Evolutionary conservation across 2,113 vertebrate genomes (phyloP).

Genomic region (Camelus dromedarius): DNA sequence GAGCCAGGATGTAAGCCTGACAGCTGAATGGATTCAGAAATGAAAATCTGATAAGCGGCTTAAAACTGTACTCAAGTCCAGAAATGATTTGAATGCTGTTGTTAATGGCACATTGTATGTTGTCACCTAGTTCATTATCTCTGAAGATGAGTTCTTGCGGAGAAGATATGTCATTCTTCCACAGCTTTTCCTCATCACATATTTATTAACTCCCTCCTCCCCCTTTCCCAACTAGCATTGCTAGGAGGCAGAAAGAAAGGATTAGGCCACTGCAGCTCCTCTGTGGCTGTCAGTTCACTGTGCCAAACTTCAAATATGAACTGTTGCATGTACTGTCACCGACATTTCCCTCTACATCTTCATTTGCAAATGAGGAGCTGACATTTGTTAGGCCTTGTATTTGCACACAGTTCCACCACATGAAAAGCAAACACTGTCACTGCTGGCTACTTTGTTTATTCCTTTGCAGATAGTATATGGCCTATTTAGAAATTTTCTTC

Average conservation of each 20-base stretch:
- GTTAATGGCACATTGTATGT: constrained; percentile 89
- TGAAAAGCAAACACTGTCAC: constrained; percentile 89
- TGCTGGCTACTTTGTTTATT: constrained; percentile 89
- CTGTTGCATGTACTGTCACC: constrained; percentile 93
- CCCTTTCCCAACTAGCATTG: constrained; percentile 84
- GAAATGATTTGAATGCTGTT: constrained; percentile 90
- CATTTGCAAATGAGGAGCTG: constrained; percentile 95
- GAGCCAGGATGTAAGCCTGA: constrained; percentile 89
- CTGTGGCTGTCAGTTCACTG: constrained; percentile 89
- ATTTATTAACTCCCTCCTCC: constrained; percentile 93
- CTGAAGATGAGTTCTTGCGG: constrained; percentile 88
- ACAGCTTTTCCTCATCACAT: constrained; percentile 88
- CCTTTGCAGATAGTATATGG: constrained; percentile 86
- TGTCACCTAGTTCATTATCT: constrained; percentile 91
- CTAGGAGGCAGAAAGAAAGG: constrained; percentile 94
- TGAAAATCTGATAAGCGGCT: constrained; percentile 92
- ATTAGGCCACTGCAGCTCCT: constrained; percentile 91
- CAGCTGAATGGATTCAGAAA: constrained; percentile 90
- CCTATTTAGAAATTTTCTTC: constrained; percentile 87
- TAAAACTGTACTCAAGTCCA: constrained; percentile 91
- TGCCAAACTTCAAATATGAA: constrained; percentile 94
- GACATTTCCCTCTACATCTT: constrained; percentile 92
- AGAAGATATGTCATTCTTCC: constrained; percentile 84
- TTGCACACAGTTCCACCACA: constrained; percentile 85
- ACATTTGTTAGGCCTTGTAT: constrained; percentile 89